A percentile compares a stretch with the other conserved stretches of the same genome.
phyloP scores from a whole-genome alignment of 2,888 invertebrate genomes.

The Ellobium chinense region DNA sequence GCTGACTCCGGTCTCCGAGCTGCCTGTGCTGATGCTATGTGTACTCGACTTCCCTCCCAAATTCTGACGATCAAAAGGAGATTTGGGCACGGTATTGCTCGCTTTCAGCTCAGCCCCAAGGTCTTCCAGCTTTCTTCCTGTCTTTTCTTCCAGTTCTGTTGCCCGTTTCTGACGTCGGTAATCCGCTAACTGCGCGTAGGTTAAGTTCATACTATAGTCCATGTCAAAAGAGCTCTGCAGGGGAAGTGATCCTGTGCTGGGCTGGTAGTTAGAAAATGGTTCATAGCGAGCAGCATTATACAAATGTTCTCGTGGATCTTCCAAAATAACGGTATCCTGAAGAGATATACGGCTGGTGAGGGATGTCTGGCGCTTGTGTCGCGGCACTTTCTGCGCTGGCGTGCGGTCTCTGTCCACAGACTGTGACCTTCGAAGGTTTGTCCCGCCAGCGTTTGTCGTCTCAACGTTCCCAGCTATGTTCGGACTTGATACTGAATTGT shows the following conservation, averaged over 20 bases:
- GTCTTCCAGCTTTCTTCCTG: conserved; percentile 62
- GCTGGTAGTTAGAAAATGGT: conserved; percentile 59
- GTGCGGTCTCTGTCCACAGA: not conserved
- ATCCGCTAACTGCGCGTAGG: conserved; percentile 73
- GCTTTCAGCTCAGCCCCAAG: conserved; percentile 53
- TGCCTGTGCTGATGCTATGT: conserved; percentile 57
- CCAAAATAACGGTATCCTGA: conserved; percentile 62
- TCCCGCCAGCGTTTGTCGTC: not conserved
- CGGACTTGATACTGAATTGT: not conserved
- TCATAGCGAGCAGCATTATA: conserved; percentile 53
- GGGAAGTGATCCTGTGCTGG: conserved; percentile 64
- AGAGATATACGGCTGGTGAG: conserved; percentile 54
- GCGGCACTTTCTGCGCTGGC: not conserved
- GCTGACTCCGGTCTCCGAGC: conserved; percentile 59
- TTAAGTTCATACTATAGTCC: conserved; percentile 68
- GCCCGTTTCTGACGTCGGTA: conserved; percentile 64
- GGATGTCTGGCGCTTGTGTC: conserved; percentile 66
- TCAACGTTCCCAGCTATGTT: not conserved
- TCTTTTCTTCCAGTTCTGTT: conserved; percentile 61
- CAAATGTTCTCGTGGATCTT: conserved; percentile 66
- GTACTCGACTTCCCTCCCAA: conserved; percentile 54
- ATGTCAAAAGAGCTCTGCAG: conserved; percentile 67
- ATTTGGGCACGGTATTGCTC: conserved; percentile 52
- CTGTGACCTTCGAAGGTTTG: not conserved
- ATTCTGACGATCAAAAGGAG: conserved; percentile 54